Conservation (phyloP, 2,113 vertebrate species). For the Ceratotherium simum region DNA sequence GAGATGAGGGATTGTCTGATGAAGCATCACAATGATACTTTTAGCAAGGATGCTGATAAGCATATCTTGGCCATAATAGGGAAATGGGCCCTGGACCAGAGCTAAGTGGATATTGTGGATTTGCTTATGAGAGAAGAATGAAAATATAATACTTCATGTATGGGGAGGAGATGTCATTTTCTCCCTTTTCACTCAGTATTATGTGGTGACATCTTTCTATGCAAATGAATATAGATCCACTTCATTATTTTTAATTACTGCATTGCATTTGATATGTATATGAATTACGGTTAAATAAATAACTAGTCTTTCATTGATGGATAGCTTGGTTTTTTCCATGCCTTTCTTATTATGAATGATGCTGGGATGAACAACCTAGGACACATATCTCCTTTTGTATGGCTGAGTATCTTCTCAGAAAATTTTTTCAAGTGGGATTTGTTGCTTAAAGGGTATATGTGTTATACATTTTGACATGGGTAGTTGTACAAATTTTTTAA, state of each 20-base stretch:
- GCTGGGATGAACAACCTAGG: not conserved
- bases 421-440: not conserved
- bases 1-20: not conserved
- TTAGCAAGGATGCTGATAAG: not conserved
- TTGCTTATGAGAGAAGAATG: not conserved
- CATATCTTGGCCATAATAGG: not conserved
- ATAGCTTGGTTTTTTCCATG: not conserved
- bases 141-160: not conserved
- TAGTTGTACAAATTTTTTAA: not conserved
- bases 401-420: not conserved
- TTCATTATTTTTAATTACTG: not conserved
- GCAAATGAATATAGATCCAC: not conserved
- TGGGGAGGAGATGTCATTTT: not conserved
- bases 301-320: not conserved
- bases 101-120: not conserved
- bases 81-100: not conserved
- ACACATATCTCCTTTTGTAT: not conserved
- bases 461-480: not conserved
- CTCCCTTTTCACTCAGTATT: not conserved
- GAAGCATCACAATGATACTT: not conserved
- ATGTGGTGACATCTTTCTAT: not conserved
- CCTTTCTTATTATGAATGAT: not conserved
- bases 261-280: not conserved
- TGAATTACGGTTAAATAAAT: not conserved
- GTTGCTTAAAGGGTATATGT: not conserved